Evolutionary conservation across 2,113 vertebrate species (phyloP).

Genomic region (Cyphomyrus discorhynchus): DNA sequence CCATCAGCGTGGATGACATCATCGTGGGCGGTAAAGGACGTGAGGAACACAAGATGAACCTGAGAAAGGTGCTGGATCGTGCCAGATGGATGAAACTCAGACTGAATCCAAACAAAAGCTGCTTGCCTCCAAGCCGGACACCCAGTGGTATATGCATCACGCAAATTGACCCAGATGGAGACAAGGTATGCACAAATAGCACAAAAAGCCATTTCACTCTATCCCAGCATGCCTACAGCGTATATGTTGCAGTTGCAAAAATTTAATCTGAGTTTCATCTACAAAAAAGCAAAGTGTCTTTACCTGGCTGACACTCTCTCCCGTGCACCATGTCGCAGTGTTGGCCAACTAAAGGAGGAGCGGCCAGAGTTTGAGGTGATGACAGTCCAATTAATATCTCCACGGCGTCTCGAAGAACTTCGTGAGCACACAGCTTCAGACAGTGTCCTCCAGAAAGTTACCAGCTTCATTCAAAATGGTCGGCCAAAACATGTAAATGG

Average conservation of each 20-base stretch:
- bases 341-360: not conserved
- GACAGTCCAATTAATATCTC: constrained; percentile 9
- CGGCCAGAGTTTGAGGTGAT: constrained; percentile 3
- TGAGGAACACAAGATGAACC: not conserved
- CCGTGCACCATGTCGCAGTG: no score
- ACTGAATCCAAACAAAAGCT: not conserved
- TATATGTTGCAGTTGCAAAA: constrained; percentile 17
- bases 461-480: not conserved
- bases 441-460: not conserved
- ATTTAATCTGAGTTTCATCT: constrained; percentile 5
- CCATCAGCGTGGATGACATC: not conserved
- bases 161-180: constrained; percentile 4
- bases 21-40: not conserved
- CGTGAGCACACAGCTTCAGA: not conserved
- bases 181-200: not conserved
- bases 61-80: not conserved
- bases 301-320: not conserved
- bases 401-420: not conserved
- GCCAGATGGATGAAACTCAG: not conserved
- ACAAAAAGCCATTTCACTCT: constrained; percentile 6
- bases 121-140: not conserved
- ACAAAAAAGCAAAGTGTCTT: constrained; percentile 19
- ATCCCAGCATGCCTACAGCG: not conserved
- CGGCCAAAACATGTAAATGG: not conserved
- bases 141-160: constrained; percentile 8